Evolutionary conservation across 2,888 invertebrate genomes (phyloP), one percentile per base, ranked within the genome.

Genomic region (Luperina testacea): DNA sequence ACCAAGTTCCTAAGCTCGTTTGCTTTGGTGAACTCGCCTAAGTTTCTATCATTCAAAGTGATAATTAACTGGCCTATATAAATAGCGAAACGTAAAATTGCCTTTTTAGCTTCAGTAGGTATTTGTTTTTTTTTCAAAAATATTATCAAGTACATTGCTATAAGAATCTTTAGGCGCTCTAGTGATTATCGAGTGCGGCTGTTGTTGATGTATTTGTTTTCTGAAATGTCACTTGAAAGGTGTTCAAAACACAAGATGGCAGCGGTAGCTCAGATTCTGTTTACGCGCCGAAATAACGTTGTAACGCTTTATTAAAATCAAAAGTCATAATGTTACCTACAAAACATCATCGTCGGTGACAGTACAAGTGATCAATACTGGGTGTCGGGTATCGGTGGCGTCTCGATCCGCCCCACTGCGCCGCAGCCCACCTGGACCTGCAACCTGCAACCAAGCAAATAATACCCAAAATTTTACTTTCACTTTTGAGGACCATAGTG

Each of bases 341-440:
- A 24, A 48, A 51, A 17, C 20, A 64, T 20, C 4, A 32, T 9
- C 20, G 74, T 63, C 1, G 8, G 11, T 42, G 70, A 71, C 72
- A 65, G 83, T 86, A 68, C 86, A 74, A 32, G 59, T 71, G 71
- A 83, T 79, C 68, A 78, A 42, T 80, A 64, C 38, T 38, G 75
- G 72, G 80, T 83, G 75, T 86, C 83, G 7, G 69, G 63, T 84
- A 71, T 78, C 84, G 71, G 68, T 67, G 75, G 82, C 81, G 71
- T 74, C 53, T 67, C 15, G 17, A 15, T 45, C 59, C 63, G 38
- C 48, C 63, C 38, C 75, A 51, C 27, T 82, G 75, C 61, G 38
- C 27, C 80, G 48, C 53, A 51, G 70, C 81, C 85, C 88, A 87
- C 90, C 82, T 85, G 82, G 80, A 63, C 59, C 70, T 61, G 48